These are phyloP conservation scores for Drosophila nannoptera DNA, from an alignment of 1,140 invertebrate genomes.

Conservation along the genomic window DNA sequence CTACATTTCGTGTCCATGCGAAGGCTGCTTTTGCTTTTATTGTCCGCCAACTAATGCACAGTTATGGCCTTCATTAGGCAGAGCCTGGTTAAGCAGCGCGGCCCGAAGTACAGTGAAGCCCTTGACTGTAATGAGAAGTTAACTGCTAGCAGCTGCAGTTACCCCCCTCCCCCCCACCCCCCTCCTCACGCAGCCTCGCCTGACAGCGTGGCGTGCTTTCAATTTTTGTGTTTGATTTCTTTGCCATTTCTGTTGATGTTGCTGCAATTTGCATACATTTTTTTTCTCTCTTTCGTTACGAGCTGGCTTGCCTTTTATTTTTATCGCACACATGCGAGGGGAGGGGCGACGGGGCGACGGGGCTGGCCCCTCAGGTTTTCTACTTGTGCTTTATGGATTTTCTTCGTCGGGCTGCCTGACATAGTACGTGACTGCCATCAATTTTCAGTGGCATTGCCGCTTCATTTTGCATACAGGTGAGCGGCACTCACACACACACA, in stretches of 20 bases:
- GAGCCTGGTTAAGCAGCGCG: slow-evolving; percentile 52
- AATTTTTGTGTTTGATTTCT: slow-evolving; percentile 14
- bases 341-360: neutral
- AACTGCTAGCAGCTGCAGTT: slow-evolving; percentile 37
- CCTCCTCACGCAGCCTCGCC: slow-evolving; percentile 4
- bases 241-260: slow-evolving; percentile 1
- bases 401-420: slow-evolving; percentile 47
- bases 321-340: slow-evolving; percentile 17
- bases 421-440: slow-evolving; percentile 75
- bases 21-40: slow-evolving; percentile 46
- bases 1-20: slow-evolving; percentile 54
- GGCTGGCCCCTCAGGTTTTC: slow-evolving; percentile 47
- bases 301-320: slow-evolving; percentile 36
- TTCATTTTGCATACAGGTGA: slow-evolving; percentile 76
- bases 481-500: slow-evolving; percentile 25
- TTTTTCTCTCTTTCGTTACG: slow-evolving; percentile 10
- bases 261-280: slow-evolving; percentile 32
- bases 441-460: slow-evolving; percentile 74
- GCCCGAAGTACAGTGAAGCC: slow-evolving; percentile 39
- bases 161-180: neutral
- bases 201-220: slow-evolving; percentile 22
- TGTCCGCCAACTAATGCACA: slow-evolving; percentile 45
- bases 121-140: slow-evolving; percentile 45
- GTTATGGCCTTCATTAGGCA: slow-evolving; percentile 45
- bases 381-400: slow-evolving; percentile 61